A percentile compares a stretch with the other conserved stretches of the same genome.
These are phyloP conservation scores for Garra rufa DNA, from an alignment of 2,113 vertebrate genomes.

Conservation along the genomic window DNA sequence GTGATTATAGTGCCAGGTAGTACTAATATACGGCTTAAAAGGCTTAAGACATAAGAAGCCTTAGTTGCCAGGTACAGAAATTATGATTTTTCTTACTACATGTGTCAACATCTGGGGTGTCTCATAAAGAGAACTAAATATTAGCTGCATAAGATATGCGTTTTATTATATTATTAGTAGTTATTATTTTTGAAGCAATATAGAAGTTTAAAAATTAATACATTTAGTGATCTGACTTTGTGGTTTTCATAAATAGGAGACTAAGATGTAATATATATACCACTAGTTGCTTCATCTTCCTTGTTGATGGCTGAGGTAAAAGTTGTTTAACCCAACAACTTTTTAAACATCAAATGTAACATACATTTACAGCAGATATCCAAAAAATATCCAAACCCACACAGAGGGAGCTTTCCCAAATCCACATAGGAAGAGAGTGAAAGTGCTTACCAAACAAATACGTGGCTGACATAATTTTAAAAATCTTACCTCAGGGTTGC, in stretches of 20 bases:
- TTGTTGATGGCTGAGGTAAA: background rate
- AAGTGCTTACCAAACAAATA: background rate
- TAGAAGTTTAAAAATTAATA: background rate
- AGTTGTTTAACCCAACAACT: background rate
- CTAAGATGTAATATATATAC: background rate
- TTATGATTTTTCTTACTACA: background rate
- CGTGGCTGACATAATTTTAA: background rate
- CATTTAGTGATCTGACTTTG: background rate
- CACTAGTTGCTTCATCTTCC: background rate
- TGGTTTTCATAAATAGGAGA: background rate
- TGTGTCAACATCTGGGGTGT: background rate
- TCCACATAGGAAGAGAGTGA: background rate
- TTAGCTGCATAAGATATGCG: background rate
- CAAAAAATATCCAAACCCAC: background rate
- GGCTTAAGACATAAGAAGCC: background rate
- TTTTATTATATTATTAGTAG: background rate
- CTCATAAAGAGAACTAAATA: background rate
- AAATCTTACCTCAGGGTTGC: background rate
- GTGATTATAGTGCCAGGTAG: slow-evolving; percentile 5
- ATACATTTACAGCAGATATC: background rate
- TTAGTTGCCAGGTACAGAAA: background rate
- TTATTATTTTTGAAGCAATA: background rate
- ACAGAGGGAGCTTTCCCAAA: background rate
- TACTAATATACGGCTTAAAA: background rate
- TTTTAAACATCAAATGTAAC: background rate